phyloP scores from a whole-genome alignment of 2,113 vertebrate genomes.

The Dicentrarchus labrax region DNA sequence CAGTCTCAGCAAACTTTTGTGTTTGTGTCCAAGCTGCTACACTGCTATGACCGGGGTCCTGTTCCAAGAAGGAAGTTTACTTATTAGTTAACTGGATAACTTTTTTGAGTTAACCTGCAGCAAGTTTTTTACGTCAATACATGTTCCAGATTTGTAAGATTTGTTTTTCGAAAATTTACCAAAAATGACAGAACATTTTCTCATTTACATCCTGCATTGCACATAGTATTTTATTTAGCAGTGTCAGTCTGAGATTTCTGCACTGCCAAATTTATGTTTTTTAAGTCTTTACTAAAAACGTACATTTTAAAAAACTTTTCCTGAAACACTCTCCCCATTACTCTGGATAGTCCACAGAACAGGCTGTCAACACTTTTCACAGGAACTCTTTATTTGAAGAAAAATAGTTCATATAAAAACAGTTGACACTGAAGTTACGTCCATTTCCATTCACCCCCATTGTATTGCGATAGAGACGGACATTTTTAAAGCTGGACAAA shows the following conservation, averaged over 20 bases:
- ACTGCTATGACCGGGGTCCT: conserved; percentile 21
- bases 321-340: background rate
- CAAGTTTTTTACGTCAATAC: background rate
- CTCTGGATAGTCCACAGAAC: background rate
- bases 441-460: background rate
- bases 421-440: background rate
- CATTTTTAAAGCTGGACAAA: background rate
- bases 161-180: background rate
- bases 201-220: background rate
- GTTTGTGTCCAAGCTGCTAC: conserved; percentile 34
- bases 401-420: conserved; percentile 1
- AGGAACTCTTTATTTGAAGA: background rate
- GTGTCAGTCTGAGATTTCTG: background rate
- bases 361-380: conserved; percentile 18
- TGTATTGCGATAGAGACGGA: background rate
- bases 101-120: conserved; percentile 17
- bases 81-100: background rate
- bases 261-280: background rate
- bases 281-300: background rate
- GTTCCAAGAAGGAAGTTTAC: conserved; percentile 28
- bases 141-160: background rate
- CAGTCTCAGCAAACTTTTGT: conserved; percentile 9
- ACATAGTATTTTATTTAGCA: conserved; percentile 1
- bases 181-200: background rate
- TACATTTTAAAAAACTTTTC: background rate